A percentile compares a stretch with the other conserved stretches of the same genome.
Conservation (phyloP, 2,888 invertebrate genomes). For the Onchidella celtica region DNA sequence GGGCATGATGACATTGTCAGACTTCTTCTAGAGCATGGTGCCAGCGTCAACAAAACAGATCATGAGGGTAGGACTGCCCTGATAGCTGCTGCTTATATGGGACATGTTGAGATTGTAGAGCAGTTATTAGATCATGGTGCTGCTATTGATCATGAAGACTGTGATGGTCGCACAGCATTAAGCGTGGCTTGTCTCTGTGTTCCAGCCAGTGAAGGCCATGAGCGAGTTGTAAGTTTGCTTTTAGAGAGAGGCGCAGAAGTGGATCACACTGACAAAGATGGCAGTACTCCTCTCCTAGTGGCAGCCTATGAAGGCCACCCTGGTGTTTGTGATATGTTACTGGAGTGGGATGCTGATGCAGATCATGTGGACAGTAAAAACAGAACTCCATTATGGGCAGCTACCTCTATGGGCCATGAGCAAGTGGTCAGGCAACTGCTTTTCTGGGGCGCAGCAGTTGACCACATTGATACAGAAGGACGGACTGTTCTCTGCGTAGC, state of each 20-base stretch:
- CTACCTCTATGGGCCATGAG: constrained; percentile 95
- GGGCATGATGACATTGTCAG: constrained; percentile 82
- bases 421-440: constrained; percentile 91
- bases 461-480: constrained; percentile 96
- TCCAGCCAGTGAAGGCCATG: constrained; percentile 81
- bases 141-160: constrained; percentile 86
- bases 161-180: constrained; percentile 94
- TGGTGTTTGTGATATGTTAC: constrained; percentile 86
- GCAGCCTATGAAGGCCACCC: constrained; percentile 83
- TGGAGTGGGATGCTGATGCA: constrained; percentile 95
- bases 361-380: constrained; percentile 87
- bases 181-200: constrained; percentile 83
- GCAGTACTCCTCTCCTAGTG: constrained; percentile 79
- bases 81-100: constrained; percentile 90
- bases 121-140: constrained; percentile 82
- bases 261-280: constrained; percentile 79
- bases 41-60: constrained; percentile 81
- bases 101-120: constrained; percentile 78
- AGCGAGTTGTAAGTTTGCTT: constrained; percentile 77
- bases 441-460: constrained; percentile 97
- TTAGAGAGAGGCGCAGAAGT: constrained; percentile 77
- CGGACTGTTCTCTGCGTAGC: constrained; percentile 86
- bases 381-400: constrained; percentile 81
- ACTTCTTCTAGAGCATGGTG: constrained; percentile 84
- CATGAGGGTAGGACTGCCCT: constrained; percentile 81